Evolutionary conservation across 92 coral and sea anemone species (phyloP).

Genomic region (Umimayanthus kanabou): DNA sequence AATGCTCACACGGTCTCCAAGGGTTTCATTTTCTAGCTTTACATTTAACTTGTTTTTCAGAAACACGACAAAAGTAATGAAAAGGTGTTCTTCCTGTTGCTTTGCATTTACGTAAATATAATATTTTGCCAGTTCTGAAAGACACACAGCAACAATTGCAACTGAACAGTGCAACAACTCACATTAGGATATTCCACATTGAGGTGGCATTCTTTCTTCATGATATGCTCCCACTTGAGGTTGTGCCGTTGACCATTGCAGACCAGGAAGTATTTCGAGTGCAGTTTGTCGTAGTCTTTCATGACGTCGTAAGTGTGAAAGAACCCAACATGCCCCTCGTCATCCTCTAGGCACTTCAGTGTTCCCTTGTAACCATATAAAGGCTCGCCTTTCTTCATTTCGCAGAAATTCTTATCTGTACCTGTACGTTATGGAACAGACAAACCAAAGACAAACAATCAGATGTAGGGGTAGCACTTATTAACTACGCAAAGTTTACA

Average conservation of each 20-base stretch:
- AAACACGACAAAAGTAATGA: no score
- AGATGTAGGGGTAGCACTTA: background rate
- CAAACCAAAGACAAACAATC: no score
- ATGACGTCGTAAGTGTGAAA: constrained; percentile 58
- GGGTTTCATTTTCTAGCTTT: no score
- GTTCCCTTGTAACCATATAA: constrained; percentile 53
- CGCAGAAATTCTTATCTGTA: constrained; percentile 40
- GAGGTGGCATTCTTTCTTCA: constrained; percentile 40
- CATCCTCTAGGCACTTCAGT: constrained; percentile 44
- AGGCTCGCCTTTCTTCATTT: constrained; percentile 50
- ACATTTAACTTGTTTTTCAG: no score
- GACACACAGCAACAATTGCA: background rate
- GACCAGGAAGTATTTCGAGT: constrained; percentile 33
- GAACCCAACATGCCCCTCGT: constrained; percentile 55
- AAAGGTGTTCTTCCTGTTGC: no score
- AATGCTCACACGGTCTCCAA: no score
- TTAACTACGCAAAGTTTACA: no score
- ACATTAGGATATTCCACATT: constrained; percentile 54
- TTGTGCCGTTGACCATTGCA: constrained; percentile 17
- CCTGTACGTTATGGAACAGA: background rate
- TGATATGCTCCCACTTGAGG: constrained; percentile 32
- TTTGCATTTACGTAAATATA: no score
- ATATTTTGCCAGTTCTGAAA: background rate
- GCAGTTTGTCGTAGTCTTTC: constrained; percentile 26
- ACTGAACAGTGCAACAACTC: background rate